Base-by-base conservation (phyloP, 2,888 invertebrate species). In the Nymphalis c-album region DNA sequence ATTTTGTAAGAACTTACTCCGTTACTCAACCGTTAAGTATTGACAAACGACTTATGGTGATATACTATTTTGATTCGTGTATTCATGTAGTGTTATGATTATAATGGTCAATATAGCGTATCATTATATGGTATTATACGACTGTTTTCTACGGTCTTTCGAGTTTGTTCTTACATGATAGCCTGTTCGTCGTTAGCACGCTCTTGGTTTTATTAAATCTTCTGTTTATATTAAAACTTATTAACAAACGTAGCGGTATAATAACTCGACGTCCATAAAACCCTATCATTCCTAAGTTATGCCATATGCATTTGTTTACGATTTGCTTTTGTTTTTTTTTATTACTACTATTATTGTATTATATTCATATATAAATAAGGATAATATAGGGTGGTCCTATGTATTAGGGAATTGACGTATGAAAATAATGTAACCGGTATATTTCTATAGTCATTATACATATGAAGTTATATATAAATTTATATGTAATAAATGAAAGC, bases 261-360 rank as follows among this genome's bases (percentile, higher is more conserved):
- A 62, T 62, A 47, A 58, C 46, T 48, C 71, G 65, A 63, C 67
- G 69, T 64, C 67, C 63, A 48, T 7, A 45, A 66, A 60, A 55
- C 61, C 64, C 69, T 77, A 77, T 84, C 85, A 87, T 90, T 88
- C 87, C 86, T 82, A 78, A 75, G 70, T 57, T 81, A 81, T 85
- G 89, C 89, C 89, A 89, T 90, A 86, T 85, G 88, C 88, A 90
- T 90, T 90, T 90, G 88, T 87, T 85, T 85, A 81, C 74, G 74
- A 75, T 69, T 68, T 70, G 70, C 70, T 70, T 73, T 74, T 73
- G 69, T 76, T 75, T 75, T 74, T 69, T 70, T 22, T 22, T 22
- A 22, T n/a, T n/a, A 22, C 2, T 22, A 22, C 2, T 40, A 71
- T 67, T 69, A 74, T 67, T 63, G 67, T 70, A 65, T 55, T 50